Evolutionary conservation across 2,113 vertebrate species (phyloP).

Genomic region (Aplodontia rufa): DNA sequence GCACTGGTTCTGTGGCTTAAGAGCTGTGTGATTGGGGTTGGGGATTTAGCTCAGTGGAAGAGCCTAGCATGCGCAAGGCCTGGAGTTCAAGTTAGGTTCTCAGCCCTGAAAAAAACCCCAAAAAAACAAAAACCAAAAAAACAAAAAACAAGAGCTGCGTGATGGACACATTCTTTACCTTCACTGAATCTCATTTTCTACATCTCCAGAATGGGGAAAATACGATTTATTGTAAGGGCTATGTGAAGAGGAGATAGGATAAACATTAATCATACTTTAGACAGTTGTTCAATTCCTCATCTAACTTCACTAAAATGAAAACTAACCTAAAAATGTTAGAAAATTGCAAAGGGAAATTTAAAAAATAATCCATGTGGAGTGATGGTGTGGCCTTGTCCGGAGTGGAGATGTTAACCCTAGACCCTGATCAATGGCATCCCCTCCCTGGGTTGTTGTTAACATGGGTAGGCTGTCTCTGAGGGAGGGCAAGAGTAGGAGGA

Average conservation of each 20-base stretch:
- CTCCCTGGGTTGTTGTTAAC: background rate
- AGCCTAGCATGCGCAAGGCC: too few species aligned
- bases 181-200: background rate
- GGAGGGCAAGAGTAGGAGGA: accelerated
- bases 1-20: background rate
- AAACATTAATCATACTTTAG: background rate
- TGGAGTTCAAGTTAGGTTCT: too few species aligned
- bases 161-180: background rate
- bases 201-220: background rate
- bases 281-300: background rate
- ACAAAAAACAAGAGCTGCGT: background rate
- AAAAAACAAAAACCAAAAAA: too few species aligned
- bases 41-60: too few species aligned
- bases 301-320: background rate
- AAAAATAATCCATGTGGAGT: background rate
- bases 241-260: background rate
- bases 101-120: too few species aligned
- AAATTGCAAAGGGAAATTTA: background rate
- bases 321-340: background rate
- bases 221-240: background rate
- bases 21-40: too few species aligned
- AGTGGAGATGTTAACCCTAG: background rate
- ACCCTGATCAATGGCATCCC: accelerated
- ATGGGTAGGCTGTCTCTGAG: background rate
- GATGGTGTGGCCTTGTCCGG: background rate